Percentiles rank a stretch among this genome's conserved stretches.
Evolutionary conservation across 1,140 invertebrate species (phyloP).

Genomic region (Hyles vespertilio): DNA sequence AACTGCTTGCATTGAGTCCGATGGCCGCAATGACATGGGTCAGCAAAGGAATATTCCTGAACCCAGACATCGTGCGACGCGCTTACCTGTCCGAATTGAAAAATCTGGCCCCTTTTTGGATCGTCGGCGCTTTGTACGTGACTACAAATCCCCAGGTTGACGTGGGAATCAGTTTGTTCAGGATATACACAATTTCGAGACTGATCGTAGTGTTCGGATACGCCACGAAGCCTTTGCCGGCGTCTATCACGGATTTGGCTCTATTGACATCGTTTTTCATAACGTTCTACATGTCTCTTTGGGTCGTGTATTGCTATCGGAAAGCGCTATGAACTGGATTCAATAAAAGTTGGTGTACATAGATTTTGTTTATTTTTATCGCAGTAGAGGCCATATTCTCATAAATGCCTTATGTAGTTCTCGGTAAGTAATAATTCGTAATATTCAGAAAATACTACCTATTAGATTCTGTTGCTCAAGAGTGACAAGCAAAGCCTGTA

Average conservation of each 20-base stretch:
- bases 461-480: too few relatives aligned
- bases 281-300: slow-evolving; percentile 39
- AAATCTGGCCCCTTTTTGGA: slow-evolving; percentile 47
- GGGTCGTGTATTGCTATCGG: slow-evolving; percentile 36
- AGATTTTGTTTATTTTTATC: too few relatives aligned
- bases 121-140: slow-evolving; percentile 39
- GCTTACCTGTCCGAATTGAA: slow-evolving; percentile 46
- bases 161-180: slow-evolving; percentile 33
- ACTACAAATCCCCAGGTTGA: slow-evolving; percentile 32
- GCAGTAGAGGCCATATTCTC: too few relatives aligned
- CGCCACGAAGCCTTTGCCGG: slow-evolving; percentile 28
- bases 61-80: slow-evolving; percentile 37
- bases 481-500: too few relatives aligned
- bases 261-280: slow-evolving; percentile 39
- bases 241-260: slow-evolving; percentile 32
- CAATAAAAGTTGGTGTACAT: too few relatives aligned
- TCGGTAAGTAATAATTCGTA: too few relatives aligned
- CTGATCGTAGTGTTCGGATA: slow-evolving; percentile 36
- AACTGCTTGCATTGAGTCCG: slow-evolving; percentile 40
- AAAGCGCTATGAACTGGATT: slow-evolving; percentile 23
- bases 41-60: slow-evolving; percentile 36
- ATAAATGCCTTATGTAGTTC: too few relatives aligned
- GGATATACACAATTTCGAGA: slow-evolving; percentile 34
- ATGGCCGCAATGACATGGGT: slow-evolving; percentile 43
- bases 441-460: too few relatives aligned